These are phyloP conservation scores for Forbesichthys agassizii DNA, from an alignment of 2,113 vertebrate species.

Conservation along the genomic window DNA sequence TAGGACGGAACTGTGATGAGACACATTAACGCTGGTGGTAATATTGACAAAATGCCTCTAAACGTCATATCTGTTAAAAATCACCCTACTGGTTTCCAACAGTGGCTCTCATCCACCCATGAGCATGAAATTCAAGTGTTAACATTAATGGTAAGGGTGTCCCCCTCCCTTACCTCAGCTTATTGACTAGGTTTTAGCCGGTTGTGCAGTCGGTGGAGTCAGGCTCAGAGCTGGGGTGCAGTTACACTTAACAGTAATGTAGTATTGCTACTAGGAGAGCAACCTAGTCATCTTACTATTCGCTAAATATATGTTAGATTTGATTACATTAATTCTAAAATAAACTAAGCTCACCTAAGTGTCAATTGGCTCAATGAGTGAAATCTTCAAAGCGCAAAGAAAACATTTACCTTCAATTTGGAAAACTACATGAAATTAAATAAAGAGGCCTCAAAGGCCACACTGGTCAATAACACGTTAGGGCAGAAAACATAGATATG, in stretches of 20 bases:
- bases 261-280: background rate
- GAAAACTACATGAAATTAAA: constrained; percentile 2
- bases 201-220: no score
- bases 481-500: constrained; percentile 43
- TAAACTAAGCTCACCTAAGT: background rate
- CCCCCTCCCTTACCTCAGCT: no score
- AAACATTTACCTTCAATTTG: background rate
- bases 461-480: constrained; percentile 36
- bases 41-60: no score
- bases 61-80: no score
- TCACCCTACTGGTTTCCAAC: no score
- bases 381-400: background rate
- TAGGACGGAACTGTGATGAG: no score
- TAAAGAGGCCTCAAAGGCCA: constrained; percentile 22
- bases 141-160: no score
- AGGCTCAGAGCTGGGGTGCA: no score
- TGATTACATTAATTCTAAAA: background rate
- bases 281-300: background rate
- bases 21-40: no score
- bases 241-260: background rate
- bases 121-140: no score
- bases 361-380: constrained; percentile 1
- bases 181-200: no score
- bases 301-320: background rate
- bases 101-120: no score